Conservation (phyloP, 64 coral and sea anemone species). For the Anthopleura sola region DNA sequence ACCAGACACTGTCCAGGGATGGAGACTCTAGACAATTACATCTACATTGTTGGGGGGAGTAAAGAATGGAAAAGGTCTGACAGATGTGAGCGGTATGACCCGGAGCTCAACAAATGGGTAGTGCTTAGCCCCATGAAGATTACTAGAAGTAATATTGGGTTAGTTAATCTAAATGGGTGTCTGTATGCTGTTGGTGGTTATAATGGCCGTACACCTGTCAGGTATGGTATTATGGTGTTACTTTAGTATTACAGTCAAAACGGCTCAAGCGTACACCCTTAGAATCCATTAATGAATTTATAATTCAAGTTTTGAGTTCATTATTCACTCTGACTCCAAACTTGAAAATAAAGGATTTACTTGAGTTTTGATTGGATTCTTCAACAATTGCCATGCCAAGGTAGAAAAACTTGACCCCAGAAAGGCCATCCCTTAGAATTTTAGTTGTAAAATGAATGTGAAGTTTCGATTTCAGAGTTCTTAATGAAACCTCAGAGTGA, state of each 20-base stretch:
- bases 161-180: slow-evolving; percentile 63
- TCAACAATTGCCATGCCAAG: too few relatives aligned
- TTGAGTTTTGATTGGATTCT: too few relatives aligned
- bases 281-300: too few relatives aligned
- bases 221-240: slow-evolving; percentile 18
- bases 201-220: slow-evolving; percentile 68
- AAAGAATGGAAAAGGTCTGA: slow-evolving; percentile 87
- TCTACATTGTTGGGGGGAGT: slow-evolving; percentile 92
- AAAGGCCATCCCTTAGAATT: too few relatives aligned
- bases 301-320: too few relatives aligned
- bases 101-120: slow-evolving; percentile 73
- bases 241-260: too few relatives aligned
- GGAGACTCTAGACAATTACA: slow-evolving; percentile 65
- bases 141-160: slow-evolving; percentile 84
- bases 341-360: too few relatives aligned
- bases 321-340: too few relatives aligned
- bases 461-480: too few relatives aligned
- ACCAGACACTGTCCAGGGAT: slow-evolving; percentile 89
- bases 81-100: slow-evolving; percentile 75
- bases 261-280: background rate
- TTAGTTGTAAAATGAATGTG: too few relatives aligned
- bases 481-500: too few relatives aligned
- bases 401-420: too few relatives aligned
- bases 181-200: slow-evolving; percentile 96
- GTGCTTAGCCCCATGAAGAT: slow-evolving; percentile 74